These are phyloP conservation scores for Chymomyza caudatula DNA, from an alignment of 2,888 invertebrate species.

Conservation along the genomic window DNA sequence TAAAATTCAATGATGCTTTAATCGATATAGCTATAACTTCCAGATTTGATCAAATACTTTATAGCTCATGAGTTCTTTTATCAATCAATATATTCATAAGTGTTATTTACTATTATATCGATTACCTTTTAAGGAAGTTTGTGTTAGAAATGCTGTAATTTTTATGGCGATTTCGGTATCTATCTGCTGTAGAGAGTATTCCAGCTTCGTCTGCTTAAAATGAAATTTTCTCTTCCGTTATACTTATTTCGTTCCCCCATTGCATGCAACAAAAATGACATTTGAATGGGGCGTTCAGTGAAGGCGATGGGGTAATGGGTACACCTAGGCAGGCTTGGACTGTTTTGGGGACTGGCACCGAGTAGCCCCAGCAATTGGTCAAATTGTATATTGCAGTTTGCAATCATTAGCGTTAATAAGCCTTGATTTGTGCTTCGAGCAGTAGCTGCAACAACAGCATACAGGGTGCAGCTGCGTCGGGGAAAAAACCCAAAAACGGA, in stretches of 20 bases:
- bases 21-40: no score
- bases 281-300: constrained; percentile 57
- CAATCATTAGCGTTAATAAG: constrained; percentile 69
- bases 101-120: no score
- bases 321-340: background rate
- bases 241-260: background rate
- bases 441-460: constrained; percentile 3
- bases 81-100: no score
- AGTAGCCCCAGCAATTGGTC: constrained; percentile 58
- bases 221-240: background rate
- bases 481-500: constrained; percentile 28
- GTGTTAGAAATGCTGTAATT: no score
- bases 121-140: no score
- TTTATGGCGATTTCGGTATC: no score
- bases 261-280: constrained; percentile 51
- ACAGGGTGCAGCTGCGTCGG: background rate
- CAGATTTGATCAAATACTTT: no score
- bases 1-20: no score
- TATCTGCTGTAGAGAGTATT: no score
- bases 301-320: background rate
- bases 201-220: background rate
- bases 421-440: constrained; percentile 18
- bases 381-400: constrained; percentile 41
- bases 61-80: no score
- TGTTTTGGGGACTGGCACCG: constrained; percentile 57